Evolutionary conservation across 2,888 invertebrate genomes (phyloP).

Genomic region (Phorcus lineatus): DNA sequence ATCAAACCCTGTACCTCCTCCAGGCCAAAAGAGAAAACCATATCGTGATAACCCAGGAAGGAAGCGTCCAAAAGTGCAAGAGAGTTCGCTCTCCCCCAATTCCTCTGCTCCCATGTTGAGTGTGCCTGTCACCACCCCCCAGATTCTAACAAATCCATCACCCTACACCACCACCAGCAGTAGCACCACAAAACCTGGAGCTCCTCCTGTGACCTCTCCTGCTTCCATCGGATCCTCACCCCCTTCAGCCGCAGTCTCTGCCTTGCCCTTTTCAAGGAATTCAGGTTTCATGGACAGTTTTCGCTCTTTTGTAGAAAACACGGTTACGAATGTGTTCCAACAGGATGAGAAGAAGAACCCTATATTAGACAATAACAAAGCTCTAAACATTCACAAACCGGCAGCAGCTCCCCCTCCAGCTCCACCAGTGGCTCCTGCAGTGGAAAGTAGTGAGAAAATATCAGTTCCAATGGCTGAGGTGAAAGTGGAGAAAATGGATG

Average conservation of each 20-base stretch:
- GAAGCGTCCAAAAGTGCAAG: slow-evolving; percentile 41
- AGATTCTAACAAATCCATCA: slow-evolving; percentile 64
- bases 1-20: slow-evolving; percentile 30
- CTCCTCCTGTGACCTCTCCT: slow-evolving; percentile 44
- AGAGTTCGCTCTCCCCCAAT: neutral
- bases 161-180: slow-evolving; percentile 62
- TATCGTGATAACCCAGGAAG: slow-evolving; percentile 52
- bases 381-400: neutral
- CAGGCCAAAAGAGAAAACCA: slow-evolving; percentile 53
- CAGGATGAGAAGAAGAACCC: slow-evolving; percentile 60
- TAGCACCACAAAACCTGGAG: slow-evolving; percentile 39
- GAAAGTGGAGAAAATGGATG: slow-evolving; percentile 21
- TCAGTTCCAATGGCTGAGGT: slow-evolving; percentile 23
- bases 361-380: slow-evolving; percentile 25
- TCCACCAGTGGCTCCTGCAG: neutral
- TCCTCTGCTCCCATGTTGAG: slow-evolving; percentile 36
- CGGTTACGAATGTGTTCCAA: slow-evolving; percentile 71
- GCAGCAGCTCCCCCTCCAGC: neutral
- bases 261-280: slow-evolving; percentile 76
- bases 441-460: slow-evolving; percentile 36
- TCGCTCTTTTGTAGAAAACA: slow-evolving; percentile 73
- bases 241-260: slow-evolving; percentile 74
- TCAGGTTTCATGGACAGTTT: slow-evolving; percentile 72
- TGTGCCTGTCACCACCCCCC: slow-evolving; percentile 67
- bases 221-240: slow-evolving; percentile 56